Evolutionary conservation across 2,797 vertebrate genomes (phyloP).

Genomic region (Bovichtus diacanthus): DNA sequence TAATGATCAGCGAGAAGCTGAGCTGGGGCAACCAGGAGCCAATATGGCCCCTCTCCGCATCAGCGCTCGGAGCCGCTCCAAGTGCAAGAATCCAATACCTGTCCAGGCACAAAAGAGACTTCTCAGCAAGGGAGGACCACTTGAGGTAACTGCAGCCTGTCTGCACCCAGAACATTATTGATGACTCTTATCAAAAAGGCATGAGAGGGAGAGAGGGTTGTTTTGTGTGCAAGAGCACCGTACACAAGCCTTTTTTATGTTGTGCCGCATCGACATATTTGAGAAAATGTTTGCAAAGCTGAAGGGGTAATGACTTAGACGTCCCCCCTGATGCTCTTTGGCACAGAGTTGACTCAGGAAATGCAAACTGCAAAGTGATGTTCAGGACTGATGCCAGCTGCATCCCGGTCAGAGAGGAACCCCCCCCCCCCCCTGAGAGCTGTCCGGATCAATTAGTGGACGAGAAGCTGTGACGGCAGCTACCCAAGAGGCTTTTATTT

Average conservation of each 20-base stretch:
- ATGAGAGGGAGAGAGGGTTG: slow-evolving; percentile 26
- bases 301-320: not conserved
- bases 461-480: not conserved
- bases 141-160: slow-evolving; percentile 75
- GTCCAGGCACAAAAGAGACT: slow-evolving; percentile 81
- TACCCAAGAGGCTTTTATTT: slow-evolving; percentile 32
- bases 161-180: slow-evolving; percentile 54
- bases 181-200: slow-evolving; percentile 62
- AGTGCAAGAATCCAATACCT: slow-evolving; percentile 80
- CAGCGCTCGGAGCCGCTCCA: slow-evolving; percentile 64
- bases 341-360: slow-evolving; percentile 21
- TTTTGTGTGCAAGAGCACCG: slow-evolving; percentile 13
- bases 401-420: not conserved
- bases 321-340: slow-evolving; percentile 23
- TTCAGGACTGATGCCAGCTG: slow-evolving; percentile 56
- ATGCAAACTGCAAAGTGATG: slow-evolving; percentile 54
- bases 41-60: slow-evolving; percentile 69
- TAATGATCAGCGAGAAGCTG: slow-evolving; percentile 69
- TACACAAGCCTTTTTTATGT: slow-evolving; percentile 28
- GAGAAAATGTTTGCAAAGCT: slow-evolving; percentile 27
- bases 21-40: slow-evolving; percentile 84
- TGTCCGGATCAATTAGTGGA: slow-evolving; percentile 14
- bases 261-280: slow-evolving; percentile 34
- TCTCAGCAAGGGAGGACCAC: slow-evolving; percentile 66
- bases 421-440: slow-evolving; percentile 10